Evolutionary conservation across 2,113 vertebrate genomes (phyloP).

Genomic region (Sialia sialis): DNA sequence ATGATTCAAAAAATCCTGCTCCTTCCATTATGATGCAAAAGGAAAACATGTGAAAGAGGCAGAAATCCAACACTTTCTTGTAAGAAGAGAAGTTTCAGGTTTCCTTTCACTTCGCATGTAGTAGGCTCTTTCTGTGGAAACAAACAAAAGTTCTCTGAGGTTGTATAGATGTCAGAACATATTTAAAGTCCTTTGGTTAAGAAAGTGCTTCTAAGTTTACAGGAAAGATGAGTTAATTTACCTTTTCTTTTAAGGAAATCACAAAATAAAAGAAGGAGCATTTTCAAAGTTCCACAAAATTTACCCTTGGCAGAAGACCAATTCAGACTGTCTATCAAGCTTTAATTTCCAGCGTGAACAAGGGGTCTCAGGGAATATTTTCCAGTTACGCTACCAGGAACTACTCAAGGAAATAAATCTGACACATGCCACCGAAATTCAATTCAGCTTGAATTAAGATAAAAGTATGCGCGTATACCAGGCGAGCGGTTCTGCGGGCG

Average conservation of each 20-base stretch:
- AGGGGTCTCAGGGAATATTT: neutral
- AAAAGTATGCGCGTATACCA: accelerated
- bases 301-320: neutral
- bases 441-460: accelerated
- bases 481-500: neutral
- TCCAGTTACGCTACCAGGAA: accelerated
- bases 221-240: neutral
- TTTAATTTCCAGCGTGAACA: neutral
- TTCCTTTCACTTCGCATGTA: constrained; percentile 34
- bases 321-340: neutral
- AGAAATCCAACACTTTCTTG: neutral
- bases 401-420: accelerated
- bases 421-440: neutral
- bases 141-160: constrained; percentile 47
- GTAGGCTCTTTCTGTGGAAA: constrained; percentile 57
- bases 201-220: neutral
- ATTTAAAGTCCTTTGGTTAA: neutral
- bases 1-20: neutral
- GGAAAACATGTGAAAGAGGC: neutral
- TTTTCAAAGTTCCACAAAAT: neutral
- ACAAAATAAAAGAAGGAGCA: neutral
- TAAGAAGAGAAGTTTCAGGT: neutral
- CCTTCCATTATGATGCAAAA: constrained; percentile 39
- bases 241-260: neutral
- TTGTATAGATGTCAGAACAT: neutral